Conservation (phyloP, 2,113 vertebrate genomes). For the Perognathus longimembris region DNA sequence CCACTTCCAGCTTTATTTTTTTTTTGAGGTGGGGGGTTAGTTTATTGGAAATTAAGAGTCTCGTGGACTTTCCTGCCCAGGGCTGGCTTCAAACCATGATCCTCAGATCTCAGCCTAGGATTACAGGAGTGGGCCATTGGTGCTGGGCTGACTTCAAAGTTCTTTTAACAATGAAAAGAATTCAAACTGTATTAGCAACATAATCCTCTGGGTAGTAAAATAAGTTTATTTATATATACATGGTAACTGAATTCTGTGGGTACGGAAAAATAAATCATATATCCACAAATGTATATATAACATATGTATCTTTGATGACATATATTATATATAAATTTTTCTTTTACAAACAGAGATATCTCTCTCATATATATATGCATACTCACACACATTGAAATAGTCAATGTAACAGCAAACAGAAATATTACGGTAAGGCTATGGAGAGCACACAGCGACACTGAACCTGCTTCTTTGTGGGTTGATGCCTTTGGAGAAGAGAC, state of each 20-base stretch:
- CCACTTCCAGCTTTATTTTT: too few relatives aligned
- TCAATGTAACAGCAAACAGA: conserved; percentile 73
- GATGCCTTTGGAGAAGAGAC: conserved; percentile 60
- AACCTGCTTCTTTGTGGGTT: conserved; percentile 9
- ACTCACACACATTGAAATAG: conserved; percentile 68
- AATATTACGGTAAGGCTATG: conserved; percentile 38
- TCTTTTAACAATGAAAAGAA: conserved; percentile 71
- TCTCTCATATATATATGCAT: neutral
- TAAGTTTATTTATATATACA: conserved; percentile 85
- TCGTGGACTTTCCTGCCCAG: too few relatives aligned
- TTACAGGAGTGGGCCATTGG: too few relatives aligned
- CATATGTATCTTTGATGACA: conserved; percentile 81
- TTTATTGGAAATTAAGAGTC: too few relatives aligned
- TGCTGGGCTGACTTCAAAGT: neutral
- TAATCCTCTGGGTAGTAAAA: conserved; percentile 81
- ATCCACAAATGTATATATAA: conserved; percentile 82
- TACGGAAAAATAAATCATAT: conserved; percentile 83
- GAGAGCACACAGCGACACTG: conserved; percentile 47
- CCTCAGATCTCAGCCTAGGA: too few relatives aligned
- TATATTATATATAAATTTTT: conserved; percentile 82
- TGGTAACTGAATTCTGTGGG: conserved; percentile 77
- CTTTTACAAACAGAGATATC: conserved; percentile 79
- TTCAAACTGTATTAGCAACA: conserved; percentile 67
- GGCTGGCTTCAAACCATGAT: too few relatives aligned
- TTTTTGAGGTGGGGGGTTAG: too few relatives aligned